phyloP scores from a whole-genome alignment of 1,140 invertebrate species.

The Cherax destructor region DNA sequence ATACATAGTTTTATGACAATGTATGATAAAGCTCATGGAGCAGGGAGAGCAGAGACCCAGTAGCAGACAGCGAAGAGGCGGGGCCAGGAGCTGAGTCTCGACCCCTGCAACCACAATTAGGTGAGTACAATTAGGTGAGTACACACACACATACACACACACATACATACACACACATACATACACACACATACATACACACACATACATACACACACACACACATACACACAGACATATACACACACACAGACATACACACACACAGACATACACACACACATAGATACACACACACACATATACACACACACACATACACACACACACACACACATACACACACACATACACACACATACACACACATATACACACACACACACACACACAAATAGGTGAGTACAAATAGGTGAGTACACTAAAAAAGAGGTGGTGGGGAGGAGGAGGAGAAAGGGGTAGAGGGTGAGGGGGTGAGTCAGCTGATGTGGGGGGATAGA shows the following conservation, averaged over 20 bases:
- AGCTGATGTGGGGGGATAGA: too few relatives aligned
- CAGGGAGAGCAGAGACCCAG: too few relatives aligned
- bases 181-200: background rate
- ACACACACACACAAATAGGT: background rate
- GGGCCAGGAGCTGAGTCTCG: background rate
- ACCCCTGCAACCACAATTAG: background rate
- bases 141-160: background rate
- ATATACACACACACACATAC: background rate
- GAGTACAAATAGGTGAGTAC: background rate
- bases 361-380: background rate
- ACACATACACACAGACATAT: background rate
- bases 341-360: background rate
- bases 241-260: background rate
- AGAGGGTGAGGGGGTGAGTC: background rate
- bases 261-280: background rate
- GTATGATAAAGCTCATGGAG: too few relatives aligned
- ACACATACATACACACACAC: too few relatives aligned
- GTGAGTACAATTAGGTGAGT: background rate
- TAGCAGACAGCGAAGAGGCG: too few relatives aligned
- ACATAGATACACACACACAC: background rate
- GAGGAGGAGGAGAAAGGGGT: background rate
- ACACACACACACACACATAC: background rate
- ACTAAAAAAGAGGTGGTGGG: too few relatives aligned
- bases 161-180: background rate
- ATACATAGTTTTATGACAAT: too few relatives aligned